A percentile compares a stretch with the other conserved stretches of the same genome.
phyloP scores from a whole-genome alignment of 2,888 invertebrate genomes.

The Idaea biselata region DNA sequence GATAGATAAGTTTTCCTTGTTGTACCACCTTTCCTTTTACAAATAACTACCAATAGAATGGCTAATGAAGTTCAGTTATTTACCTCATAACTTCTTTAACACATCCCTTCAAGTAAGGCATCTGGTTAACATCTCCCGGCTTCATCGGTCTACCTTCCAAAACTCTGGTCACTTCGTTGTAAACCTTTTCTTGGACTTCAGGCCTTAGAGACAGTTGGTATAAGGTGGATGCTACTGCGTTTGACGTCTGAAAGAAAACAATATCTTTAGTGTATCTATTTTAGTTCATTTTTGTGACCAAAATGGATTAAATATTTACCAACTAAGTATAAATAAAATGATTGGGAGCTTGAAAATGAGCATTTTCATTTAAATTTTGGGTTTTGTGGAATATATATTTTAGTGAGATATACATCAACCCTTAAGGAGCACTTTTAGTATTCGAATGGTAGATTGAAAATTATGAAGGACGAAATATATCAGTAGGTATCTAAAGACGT shows the following conservation, averaged over 20 bases:
- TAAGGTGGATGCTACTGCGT: slow-evolving; percentile 85
- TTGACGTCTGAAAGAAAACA: slow-evolving; percentile 82
- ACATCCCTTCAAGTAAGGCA: slow-evolving; percentile 86
- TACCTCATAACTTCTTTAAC: slow-evolving; percentile 88
- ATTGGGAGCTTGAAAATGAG: neutral
- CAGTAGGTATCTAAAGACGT: too few species aligned
- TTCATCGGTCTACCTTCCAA: slow-evolving; percentile 68
- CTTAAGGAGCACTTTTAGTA: too few species aligned
- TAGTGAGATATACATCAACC: too few species aligned
- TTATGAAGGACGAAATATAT: too few species aligned
- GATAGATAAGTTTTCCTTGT: neutral
- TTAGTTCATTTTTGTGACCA: too few species aligned
- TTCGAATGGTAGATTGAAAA: too few species aligned
- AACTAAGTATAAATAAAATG: neutral
- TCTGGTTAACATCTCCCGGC: slow-evolving; percentile 80
- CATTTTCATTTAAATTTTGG: too few species aligned
- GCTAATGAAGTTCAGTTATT: slow-evolving; percentile 2
- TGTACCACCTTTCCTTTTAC: too few species aligned
- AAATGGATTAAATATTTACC: too few species aligned
- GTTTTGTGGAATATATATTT: too few species aligned
- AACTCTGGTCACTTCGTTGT: slow-evolving; percentile 80
- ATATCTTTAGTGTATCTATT: neutral
- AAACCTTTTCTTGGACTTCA: slow-evolving; percentile 82
- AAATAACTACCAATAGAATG: too few species aligned
- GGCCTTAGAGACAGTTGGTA: slow-evolving; percentile 86